Evolutionary conservation across 2,888 invertebrate species (phyloP), one percentile per base, ranked within the genome.

Genomic region (Philhelius pedissequus): DNA sequence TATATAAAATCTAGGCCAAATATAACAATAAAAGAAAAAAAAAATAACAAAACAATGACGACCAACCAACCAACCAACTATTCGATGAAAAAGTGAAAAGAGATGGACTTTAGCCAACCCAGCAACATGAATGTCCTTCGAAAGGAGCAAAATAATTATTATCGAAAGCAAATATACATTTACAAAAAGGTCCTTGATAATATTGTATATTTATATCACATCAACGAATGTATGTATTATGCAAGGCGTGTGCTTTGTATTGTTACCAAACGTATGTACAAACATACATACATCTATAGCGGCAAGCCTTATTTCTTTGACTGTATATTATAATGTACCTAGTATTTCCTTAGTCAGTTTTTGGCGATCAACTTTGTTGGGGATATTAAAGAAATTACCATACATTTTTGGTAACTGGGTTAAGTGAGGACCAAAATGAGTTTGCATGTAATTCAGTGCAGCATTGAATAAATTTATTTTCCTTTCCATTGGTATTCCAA

Each of bases 1-100:
- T 77, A 69, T 68, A 66, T 5, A 52, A 45, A 82, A 82, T 77
- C 82, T 73, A 77, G 82, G 82, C 52, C 82, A 77, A 73, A 68
- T 73, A 60, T 73, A 77, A 77, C 73, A 82, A 82, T 82, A 73
- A 73, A 82, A 77, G 77, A 77, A 82, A 68, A 82, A 77, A 73
- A 73, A 82, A 77, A 73, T 73, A 82, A 68, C 77, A 77, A 77
- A 77, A 82, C 68, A 66, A 66, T 43, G 15, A 18, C 50, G 15
- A 15, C 52, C 50, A 22, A 8, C 15, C 27, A 43, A 40, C 15
- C 5, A 15, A 15, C 40, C 15, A 18, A 15, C 15, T 30, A 58
- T 38, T 43, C 11, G 62, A 52, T 52, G 20, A 56, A 69, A 52
- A 27, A 32, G 62, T 52, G 20, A 56, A 69, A 52, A 27, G 43